Evolutionary conservation across 2,888 invertebrate genomes (phyloP), one percentile per base, ranked within the genome.

Genomic region (Parascotia fuliginaria): DNA sequence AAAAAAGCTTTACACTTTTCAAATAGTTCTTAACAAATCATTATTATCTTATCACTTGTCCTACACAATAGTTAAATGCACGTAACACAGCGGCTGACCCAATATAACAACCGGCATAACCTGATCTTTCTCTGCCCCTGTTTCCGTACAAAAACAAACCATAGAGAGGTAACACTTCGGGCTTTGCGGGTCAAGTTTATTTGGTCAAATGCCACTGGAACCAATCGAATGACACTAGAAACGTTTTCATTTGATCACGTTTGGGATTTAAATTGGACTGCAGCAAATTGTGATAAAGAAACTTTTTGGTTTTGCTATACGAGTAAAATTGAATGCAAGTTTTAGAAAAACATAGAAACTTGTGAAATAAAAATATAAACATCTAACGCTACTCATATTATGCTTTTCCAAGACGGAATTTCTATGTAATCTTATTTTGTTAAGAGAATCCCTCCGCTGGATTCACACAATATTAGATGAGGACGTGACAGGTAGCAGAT

Each of bases 231-330:
- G 64, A 68, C 60, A 65, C 55, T 65, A 51, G 62, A 68, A 75
- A 65, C 65, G 60, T 65, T 78, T 78, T 68, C 65, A 74, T 74
- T 75, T 68, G 65, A 70, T 76, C 68, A 61, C 59, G 70, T 71
- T 73, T 60, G 64, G 60, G 60, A 65, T 74, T 73, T 63, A 68
- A 72, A 74, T 71, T 70, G 66, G 60, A 73, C 63, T 51, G 60
- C 43, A 47, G 56, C 54, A 52, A 49, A 54, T 58, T 56, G 56
- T 47, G 57, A 57, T 61, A 37, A 49, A 37, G 47, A 44, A 55
- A 50, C 44, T 47, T n/a, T n/a, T n/a, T n/a, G n/a, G 44, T 58
- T 66, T 34, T 54, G 46, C 19, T 5, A 19, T n/a, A n/a, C n/a
- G n/a, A n/a, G n/a, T n/a, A n/a, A n/a, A n/a, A n/a, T n/a, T n/a